Percentiles rank a stretch among this genome's conserved stretches.
These are phyloP conservation scores for Acanthurus tractus DNA, from an alignment of 2,797 vertebrate species.

Conservation along the genomic window DNA sequence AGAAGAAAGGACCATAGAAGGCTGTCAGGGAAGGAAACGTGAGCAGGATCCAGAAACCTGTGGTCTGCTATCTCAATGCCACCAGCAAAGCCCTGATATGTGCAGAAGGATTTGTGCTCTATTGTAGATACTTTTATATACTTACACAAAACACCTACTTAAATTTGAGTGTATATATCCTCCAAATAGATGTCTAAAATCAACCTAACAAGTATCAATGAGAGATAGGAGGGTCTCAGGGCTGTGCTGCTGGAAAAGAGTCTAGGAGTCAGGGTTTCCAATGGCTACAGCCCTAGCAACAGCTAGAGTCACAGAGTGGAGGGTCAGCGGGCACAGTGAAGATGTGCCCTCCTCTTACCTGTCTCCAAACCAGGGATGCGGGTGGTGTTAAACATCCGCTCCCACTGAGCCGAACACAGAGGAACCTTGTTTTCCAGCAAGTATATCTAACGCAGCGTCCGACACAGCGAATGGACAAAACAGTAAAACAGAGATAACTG, in stretches of 20 bases:
- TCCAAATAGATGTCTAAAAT: not conserved
- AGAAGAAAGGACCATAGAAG: conserved; percentile 56
- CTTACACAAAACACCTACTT: not conserved
- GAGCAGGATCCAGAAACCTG: conserved; percentile 71
- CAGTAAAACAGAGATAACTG: conserved; percentile 81
- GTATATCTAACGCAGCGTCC: conserved; percentile 89
- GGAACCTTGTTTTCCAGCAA: conserved; percentile 95
- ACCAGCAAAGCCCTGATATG: conserved; percentile 66
- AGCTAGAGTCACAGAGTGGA: conserved; percentile 32
- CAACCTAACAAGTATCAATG: conserved; percentile 2
- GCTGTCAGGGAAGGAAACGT: conserved; percentile 47
- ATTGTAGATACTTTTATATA: not conserved
- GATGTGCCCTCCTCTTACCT: conserved; percentile 88
- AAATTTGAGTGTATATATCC: not conserved
- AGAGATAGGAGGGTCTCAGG: conserved; percentile 25
- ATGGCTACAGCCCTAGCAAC: conserved; percentile 43
- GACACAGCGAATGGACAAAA: conserved; percentile 79
- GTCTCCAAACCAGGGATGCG: conserved; percentile 93
- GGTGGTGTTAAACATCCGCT: conserved; percentile 97
- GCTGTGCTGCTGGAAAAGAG: conserved; percentile 70
- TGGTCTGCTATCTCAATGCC: conserved; percentile 53
- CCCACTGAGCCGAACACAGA: conserved; percentile 98
- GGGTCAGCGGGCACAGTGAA: conserved; percentile 61
- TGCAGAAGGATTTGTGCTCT: not conserved
- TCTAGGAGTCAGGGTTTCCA: conserved; percentile 68